Evolutionary conservation across 1,140 invertebrate genomes (phyloP).

Genomic region (Drosophila pruinosa): DNA sequence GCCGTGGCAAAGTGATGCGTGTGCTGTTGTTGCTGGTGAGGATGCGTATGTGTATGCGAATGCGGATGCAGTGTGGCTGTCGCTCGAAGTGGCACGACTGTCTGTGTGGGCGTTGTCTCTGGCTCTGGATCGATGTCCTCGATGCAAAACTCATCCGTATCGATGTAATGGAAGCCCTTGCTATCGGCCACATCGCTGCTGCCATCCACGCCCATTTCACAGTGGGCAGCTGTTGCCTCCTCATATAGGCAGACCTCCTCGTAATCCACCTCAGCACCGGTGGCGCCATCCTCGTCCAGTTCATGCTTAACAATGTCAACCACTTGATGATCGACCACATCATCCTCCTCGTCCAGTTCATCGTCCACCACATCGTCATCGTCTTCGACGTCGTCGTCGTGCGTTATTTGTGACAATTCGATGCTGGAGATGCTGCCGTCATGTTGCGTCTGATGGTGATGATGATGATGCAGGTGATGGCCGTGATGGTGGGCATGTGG

Average conservation of each 20-base stretch:
- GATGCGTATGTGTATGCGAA: no score
- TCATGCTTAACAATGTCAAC: constrained; percentile 79
- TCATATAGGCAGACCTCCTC: constrained; percentile 78
- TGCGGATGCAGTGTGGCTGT: constrained; percentile 28
- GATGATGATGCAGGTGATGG: constrained; percentile 50
- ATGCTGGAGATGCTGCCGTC: constrained; percentile 74
- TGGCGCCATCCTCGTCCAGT: constrained; percentile 71
- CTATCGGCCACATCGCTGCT: constrained; percentile 59
- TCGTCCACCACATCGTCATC: constrained; percentile 66
- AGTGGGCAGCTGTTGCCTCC: constrained; percentile 68
- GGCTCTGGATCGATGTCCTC: constrained; percentile 65
- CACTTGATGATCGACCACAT: constrained; percentile 59
- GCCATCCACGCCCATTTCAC: constrained; percentile 69
- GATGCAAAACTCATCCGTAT: constrained; percentile 70
- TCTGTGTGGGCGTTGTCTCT: neutral
- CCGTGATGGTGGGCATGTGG: constrained; percentile 25
- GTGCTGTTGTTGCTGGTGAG: neutral
- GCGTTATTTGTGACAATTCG: constrained; percentile 66
- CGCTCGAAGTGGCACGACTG: neutral
- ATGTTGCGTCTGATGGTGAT: constrained; percentile 51
- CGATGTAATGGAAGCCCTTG: constrained; percentile 71
- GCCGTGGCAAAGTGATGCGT: constrained; percentile 12
- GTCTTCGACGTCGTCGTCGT: constrained; percentile 62
- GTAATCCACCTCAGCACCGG: constrained; percentile 70
- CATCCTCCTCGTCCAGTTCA: constrained; percentile 59